A percentile compares a stretch with the other conserved stretches of the same genome.
phyloP scores from a whole-genome alignment of 2,113 vertebrate species.

The Columba janthina region DNA sequence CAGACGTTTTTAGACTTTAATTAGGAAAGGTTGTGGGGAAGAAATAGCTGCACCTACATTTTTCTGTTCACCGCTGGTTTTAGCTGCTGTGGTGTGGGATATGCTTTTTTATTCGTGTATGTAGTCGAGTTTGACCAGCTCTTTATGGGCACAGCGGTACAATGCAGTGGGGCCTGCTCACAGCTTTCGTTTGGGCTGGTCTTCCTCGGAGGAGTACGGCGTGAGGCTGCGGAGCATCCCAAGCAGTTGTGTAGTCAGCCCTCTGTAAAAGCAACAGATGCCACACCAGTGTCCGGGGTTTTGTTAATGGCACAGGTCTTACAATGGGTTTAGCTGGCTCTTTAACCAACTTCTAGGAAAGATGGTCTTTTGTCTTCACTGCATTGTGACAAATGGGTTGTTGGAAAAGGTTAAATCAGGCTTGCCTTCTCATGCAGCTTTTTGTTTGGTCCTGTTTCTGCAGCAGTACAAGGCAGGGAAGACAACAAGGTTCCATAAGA shows the following conservation, averaged over 20 bases:
- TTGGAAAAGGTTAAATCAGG: not conserved
- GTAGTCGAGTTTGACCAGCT: slow-evolving; percentile 51
- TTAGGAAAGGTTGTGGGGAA: slow-evolving; percentile 27
- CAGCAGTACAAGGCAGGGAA: not conserved
- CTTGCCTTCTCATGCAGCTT: not conserved
- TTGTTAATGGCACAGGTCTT: not conserved
- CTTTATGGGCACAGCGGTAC: slow-evolving; percentile 3
- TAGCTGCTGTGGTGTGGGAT: slow-evolving; percentile 43
- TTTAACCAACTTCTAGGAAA: not conserved
- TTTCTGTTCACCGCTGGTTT: slow-evolving; percentile 65
- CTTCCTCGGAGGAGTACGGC: not conserved
- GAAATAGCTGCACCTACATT: slow-evolving; percentile 66
- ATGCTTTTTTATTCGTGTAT: slow-evolving; percentile 13
- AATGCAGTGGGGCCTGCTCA: slow-evolving; percentile 17
- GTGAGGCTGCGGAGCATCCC: not conserved
- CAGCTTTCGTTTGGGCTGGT: slow-evolving; percentile 3
- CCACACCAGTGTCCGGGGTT: no score
- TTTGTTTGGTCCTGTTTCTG: not conserved
- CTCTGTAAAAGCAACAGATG: not conserved
- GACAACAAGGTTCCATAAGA: not conserved
- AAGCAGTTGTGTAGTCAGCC: not conserved
- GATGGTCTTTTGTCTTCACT: not conserved
- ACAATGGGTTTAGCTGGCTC: not conserved
- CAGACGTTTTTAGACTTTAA: slow-evolving; percentile 37
- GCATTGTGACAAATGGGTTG: rapidly evolving